Base-by-base conservation (phyloP, 2,113 vertebrate species). In the Dasypus novemcinctus region DNA sequence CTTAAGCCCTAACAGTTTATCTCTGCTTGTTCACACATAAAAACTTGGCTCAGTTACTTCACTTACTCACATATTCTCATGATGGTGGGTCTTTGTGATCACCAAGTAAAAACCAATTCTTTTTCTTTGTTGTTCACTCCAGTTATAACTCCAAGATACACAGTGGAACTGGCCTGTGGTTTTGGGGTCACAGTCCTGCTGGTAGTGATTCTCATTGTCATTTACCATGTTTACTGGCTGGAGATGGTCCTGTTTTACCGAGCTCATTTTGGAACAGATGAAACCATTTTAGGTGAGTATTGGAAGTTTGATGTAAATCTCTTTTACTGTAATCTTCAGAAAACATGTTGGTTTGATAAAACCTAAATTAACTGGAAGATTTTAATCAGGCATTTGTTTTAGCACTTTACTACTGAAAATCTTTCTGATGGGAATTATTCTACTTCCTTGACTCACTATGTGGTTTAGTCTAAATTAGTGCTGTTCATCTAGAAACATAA, bases 181-280 rank as follows among this genome's bases (percentile, higher is more conserved):
- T 98, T 99, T 31, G 99, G 99, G 1, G 98, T 98, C 10, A 99
- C 98, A 0, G 97, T 99, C 95, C 95, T 99, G 71, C 98, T 99
- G 0, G 98, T 99, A 78, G 98, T 99, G 91, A 87, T 99, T 29
- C 98, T 99, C 88, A 99, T 99, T 17, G 97, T 99, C 7, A 1
- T 99, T 46, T 99, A 99, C 97, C 99, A 99, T 0, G 98, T 99
- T 54, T 99, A 99, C 97, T 99, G 99, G 99, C 97, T 99, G 84
- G 99, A 99, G 97, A 98, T 99, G 98, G 99, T 99, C 94, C 98
- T 99, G 72, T 98, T 99, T 94, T 99, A 99, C 64, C 98, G 99
- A 14, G 99, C 99, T 96, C 99, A 99, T 97, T 99, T 99, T 94
- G 99, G 99, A 94, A 99, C 99, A 0, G 99, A 99, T 66, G 99